Conservation (phyloP, 1,140 invertebrate genomes). For the Drosophila ogumai region DNA sequence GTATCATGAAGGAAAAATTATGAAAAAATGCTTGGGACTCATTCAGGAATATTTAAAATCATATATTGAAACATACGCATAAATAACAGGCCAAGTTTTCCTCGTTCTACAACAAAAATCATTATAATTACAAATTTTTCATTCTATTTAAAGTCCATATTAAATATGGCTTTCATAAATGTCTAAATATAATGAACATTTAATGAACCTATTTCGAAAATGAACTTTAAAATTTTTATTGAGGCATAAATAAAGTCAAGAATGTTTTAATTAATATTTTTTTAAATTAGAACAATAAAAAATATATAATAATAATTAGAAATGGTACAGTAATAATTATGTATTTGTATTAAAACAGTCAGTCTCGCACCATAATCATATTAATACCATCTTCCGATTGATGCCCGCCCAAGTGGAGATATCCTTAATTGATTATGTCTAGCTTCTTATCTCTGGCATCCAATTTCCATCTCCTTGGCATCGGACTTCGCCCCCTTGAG, state of each 20-base stretch:
- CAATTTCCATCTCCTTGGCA: conserved; percentile 23
- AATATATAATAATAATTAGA: neutral
- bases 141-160: neutral
- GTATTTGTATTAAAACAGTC: neutral
- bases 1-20: neutral
- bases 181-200: no score
- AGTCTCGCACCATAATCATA: neutral
- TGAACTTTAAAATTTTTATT: no score
- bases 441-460: conserved; percentile 20
- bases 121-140: neutral
- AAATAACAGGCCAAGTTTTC: no score
- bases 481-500: neutral
- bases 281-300: no score
- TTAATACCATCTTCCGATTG: neutral
- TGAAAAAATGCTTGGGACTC: neutral
- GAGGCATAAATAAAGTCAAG: neutral
- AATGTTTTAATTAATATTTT: neutral
- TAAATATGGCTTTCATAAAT: neutral
- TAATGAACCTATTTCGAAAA: neutral
- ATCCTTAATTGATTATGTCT: conserved; percentile 39
- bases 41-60: neutral
- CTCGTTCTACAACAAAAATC: no score
- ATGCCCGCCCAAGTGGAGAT: conserved; percentile 2
- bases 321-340: no score
- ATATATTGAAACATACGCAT: no score